Conservation (phyloP, 2,888 invertebrate genomes). For the Pammene fasciana region DNA sequence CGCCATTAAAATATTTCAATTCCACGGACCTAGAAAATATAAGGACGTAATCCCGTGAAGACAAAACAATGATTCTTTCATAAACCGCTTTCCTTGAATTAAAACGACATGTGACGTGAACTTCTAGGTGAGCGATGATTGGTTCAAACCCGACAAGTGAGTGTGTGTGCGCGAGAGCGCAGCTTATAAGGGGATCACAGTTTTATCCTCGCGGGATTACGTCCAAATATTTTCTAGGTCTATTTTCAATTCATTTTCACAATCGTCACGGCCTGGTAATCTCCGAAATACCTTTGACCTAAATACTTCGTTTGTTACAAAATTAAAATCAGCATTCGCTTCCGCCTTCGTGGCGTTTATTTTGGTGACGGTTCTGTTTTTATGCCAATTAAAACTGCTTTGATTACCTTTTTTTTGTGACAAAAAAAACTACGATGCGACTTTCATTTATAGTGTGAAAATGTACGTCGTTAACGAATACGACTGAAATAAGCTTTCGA, state of each 20-base stretch:
- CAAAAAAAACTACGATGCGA: neutral
- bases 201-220: too few relatives aligned
- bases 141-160: too few relatives aligned
- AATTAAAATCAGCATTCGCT: conserved; percentile 27
- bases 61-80: too few relatives aligned
- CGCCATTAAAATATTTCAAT: conserved; percentile 19
- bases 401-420: conserved; percentile 15
- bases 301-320: conserved; percentile 36
- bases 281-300: conserved; percentile 36
- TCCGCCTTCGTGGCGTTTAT: conserved; percentile 33
- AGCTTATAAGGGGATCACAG: too few relatives aligned
- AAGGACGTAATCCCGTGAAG: too few relatives aligned
- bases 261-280: conserved; percentile 32
- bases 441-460: neutral
- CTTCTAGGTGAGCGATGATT: too few relatives aligned
- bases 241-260: too few relatives aligned
- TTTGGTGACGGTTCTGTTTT: conserved; percentile 28
- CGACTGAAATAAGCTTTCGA: neutral
- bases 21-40: neutral
- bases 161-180: too few relatives aligned
- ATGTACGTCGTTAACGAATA: neutral
- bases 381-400: conserved; percentile 28
- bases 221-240: too few relatives aligned
- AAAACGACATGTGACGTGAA: too few relatives aligned
- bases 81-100: too few relatives aligned